A percentile compares a stretch with the other conserved stretches of the same genome.
Conservation (phyloP, 1,140 invertebrate genomes). For the Hormaphis cornu region DNA sequence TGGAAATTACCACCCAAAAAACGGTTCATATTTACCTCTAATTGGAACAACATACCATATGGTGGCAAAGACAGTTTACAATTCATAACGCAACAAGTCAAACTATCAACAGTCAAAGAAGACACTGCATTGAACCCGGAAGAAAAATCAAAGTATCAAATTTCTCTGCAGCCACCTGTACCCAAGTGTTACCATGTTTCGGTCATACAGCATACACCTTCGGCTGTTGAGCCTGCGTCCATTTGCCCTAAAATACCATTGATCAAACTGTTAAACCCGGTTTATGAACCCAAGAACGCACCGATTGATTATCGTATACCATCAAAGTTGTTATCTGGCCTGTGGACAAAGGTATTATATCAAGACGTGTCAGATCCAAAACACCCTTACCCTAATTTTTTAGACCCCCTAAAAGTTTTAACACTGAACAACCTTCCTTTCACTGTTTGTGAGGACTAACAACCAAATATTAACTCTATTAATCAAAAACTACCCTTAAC, state of each 20-base stretch:
- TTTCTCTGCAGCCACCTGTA: conserved; percentile 26
- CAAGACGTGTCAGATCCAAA: conserved; percentile 39
- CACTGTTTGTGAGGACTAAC: no score
- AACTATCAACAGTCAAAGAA: conserved; percentile 47
- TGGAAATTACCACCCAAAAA: conserved; percentile 43
- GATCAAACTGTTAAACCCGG: conserved; percentile 38
- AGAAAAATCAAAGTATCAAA: not conserved
- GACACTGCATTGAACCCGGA: not conserved
- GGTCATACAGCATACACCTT: conserved; percentile 73
- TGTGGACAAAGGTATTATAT: conserved; percentile 44
- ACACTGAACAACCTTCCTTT: conserved; percentile 41
- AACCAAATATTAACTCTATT: no score
- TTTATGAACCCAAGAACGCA: conserved; percentile 57
- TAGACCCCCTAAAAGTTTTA: conserved; percentile 50
- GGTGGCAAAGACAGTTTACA: conserved; percentile 57
- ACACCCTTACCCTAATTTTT: no score
- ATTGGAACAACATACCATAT: conserved; percentile 65
- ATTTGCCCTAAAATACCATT: conserved; percentile 44
- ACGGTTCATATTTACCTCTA: conserved; percentile 65
- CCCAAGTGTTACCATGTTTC: conserved; percentile 29
- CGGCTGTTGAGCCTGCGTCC: conserved; percentile 41
- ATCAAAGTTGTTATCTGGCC: conserved; percentile 58
- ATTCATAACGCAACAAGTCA: conserved; percentile 66
- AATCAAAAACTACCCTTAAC: no score
- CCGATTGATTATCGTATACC: conserved; percentile 80